A percentile compares a stretch with the other conserved stretches of the same genome.
phyloP scores from a whole-genome alignment of 2,113 vertebrate genomes.

The Mustelus asterias region DNA sequence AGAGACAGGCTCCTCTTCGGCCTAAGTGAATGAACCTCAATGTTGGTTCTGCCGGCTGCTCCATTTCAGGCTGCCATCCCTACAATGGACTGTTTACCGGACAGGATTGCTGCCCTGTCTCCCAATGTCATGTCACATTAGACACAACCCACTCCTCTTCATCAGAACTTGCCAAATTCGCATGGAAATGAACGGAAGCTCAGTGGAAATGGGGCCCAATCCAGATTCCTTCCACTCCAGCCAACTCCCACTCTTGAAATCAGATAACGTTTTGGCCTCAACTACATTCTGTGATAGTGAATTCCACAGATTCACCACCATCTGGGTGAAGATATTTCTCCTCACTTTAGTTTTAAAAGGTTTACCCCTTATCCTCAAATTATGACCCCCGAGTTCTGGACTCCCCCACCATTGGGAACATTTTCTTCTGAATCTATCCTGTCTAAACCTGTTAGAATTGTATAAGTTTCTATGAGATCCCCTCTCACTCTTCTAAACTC shows the following conservation, averaged over 20 bases:
- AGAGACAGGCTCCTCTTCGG: neutral
- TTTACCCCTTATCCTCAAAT: too few relatives aligned
- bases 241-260: neutral
- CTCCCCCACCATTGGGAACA: too few relatives aligned
- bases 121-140: neutral
- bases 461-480: too few relatives aligned
- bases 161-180: neutral
- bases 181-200: neutral
- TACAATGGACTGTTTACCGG: neutral
- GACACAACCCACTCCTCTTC: neutral
- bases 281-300: too few relatives aligned
- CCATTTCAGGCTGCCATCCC: neutral
- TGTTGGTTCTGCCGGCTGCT: neutral
- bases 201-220: neutral
- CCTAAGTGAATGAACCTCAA: neutral
- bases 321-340: too few relatives aligned
- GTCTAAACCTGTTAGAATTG: too few relatives aligned
- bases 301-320: too few relatives aligned
- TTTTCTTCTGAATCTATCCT: too few relatives aligned
- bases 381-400: too few relatives aligned
- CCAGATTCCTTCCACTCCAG: neutral
- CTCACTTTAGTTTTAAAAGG: too few relatives aligned
- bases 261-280: too few relatives aligned
- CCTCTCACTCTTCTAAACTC: too few relatives aligned
- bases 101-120: neutral